phyloP scores from a whole-genome alignment of 2,113 vertebrate genomes.

The Abramis brama region DNA sequence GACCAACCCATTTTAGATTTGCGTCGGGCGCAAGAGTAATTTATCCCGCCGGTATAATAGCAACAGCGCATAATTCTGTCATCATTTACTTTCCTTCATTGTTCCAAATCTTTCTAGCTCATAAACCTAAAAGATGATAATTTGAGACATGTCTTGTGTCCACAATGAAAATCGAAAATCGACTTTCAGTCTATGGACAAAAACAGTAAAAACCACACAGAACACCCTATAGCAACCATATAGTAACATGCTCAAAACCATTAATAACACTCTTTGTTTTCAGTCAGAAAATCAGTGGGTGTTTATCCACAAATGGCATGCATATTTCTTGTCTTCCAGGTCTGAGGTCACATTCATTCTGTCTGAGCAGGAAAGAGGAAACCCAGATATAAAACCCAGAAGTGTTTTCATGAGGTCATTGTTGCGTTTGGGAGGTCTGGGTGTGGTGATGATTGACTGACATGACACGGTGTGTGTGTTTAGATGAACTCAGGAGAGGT shows the following conservation, averaged over 20 bases:
- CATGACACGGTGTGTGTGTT: not conserved
- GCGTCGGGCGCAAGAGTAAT: too few species aligned
- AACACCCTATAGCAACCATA: not conserved
- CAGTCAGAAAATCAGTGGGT: not conserved
- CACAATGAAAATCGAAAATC: not conserved
- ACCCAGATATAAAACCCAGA: not conserved
- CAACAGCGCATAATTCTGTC: not conserved
- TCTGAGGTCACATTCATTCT: conserved; percentile 22
- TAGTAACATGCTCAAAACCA: not conserved
- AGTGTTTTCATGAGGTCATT: conserved; percentile 29
- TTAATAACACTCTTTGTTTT: not conserved
- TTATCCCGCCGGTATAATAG: too few species aligned
- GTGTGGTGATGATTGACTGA: conserved; percentile 44
- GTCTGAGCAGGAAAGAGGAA: conserved; percentile 42
- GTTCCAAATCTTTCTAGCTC: not conserved
- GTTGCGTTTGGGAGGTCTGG: conserved; percentile 45
- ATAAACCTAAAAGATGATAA: not conserved
- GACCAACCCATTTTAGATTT: too few species aligned
- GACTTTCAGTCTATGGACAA: not conserved
- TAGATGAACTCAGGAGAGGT: conserved; percentile 19
- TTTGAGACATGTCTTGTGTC: not conserved
- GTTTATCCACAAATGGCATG: not conserved
- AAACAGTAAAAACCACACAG: not conserved
- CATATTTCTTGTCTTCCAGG: not conserved
- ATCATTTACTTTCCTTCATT: not conserved